Conservation (phyloP, 2,113 vertebrate species). For the Oreotrochilus melanogaster region DNA sequence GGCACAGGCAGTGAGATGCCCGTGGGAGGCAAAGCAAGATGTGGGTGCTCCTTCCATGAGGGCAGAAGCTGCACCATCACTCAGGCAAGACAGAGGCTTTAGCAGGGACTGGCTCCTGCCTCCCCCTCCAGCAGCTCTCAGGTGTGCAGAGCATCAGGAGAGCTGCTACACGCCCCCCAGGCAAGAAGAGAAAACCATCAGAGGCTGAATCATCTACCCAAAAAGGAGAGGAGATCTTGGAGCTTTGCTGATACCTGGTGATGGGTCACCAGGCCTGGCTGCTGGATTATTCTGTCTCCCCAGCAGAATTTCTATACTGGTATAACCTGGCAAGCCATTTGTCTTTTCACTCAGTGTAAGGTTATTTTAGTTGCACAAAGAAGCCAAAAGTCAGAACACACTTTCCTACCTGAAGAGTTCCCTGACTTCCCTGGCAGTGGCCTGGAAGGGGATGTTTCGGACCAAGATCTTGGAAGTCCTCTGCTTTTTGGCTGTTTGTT, state of each 20-base stretch:
- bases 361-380: background rate
- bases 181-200: background rate
- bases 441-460: constrained; percentile 95
- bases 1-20: background rate
- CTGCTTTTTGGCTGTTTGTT: constrained; percentile 87
- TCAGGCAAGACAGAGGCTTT: background rate
- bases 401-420: constrained; percentile 93
- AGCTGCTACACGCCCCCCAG: background rate
- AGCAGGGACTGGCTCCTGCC: background rate
- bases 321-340: background rate
- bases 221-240: background rate
- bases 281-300: background rate
- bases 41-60: accelerated
- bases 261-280: background rate
- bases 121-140: background rate
- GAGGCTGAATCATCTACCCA: accelerated
- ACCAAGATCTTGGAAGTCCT: constrained; percentile 94
- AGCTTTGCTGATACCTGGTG: accelerated
- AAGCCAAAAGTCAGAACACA: accelerated
- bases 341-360: background rate
- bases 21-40: background rate
- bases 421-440: constrained; percentile 85
- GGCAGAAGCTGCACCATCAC: background rate
- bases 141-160: background rate
- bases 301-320: background rate